These are phyloP conservation scores for Adelphocoris suturalis DNA, from an alignment of 2,888 invertebrate genomes.

Conservation along the genomic window DNA sequence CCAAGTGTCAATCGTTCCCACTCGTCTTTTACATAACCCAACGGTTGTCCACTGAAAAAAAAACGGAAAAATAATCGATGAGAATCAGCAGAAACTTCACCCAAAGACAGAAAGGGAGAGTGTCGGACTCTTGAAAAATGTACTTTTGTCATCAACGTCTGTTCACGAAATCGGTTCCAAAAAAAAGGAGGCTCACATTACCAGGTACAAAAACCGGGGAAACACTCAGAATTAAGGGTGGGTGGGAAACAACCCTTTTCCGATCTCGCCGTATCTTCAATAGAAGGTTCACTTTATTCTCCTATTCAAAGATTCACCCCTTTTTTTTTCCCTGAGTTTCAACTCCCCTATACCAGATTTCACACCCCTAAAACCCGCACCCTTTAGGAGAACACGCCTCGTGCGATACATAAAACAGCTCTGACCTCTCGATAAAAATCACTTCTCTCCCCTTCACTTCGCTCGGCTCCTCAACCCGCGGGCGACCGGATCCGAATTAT, in stretches of 20 bases:
- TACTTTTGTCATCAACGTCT: constrained; percentile 53
- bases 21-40: background rate
- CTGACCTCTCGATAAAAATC: constrained; percentile 70
- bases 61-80: background rate
- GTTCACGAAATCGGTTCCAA: background rate
- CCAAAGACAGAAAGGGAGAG: background rate
- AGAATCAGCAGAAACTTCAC: background rate
- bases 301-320: constrained; percentile 65
- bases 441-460: constrained; percentile 35
- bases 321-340: constrained; percentile 6
- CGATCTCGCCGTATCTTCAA: constrained; percentile 32
- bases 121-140: constrained; percentile 52
- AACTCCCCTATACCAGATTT: constrained; percentile 55
- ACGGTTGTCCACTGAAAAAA: background rate
- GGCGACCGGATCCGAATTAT: constrained; percentile 53
- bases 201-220: background rate
- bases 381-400: constrained; percentile 54
- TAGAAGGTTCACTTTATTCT: constrained; percentile 61
- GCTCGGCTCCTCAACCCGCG: constrained; percentile 11
- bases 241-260: constrained; percentile 25
- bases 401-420: constrained; percentile 65
- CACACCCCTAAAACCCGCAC: constrained; percentile 57
- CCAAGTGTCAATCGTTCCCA: background rate
- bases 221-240: background rate
- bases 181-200: background rate